These are phyloP conservation scores for Actinia equina DNA, from an alignment of 64 coral and sea anemone species.

Conservation along the genomic window DNA sequence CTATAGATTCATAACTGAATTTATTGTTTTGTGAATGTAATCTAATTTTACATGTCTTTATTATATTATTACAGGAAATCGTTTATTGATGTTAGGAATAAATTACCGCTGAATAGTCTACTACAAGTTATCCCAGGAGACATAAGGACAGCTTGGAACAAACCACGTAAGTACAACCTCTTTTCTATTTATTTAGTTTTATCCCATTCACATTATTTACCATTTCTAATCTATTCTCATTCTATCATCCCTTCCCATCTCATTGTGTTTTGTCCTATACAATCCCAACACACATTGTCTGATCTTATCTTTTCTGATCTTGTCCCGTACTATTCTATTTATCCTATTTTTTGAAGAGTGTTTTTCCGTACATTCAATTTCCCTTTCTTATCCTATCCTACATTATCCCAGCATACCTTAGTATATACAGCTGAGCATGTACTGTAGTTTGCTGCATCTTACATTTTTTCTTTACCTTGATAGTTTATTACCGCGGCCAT, in stretches of 20 bases:
- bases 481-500: conserved; percentile 35
- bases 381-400: background rate
- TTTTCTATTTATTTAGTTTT: background rate
- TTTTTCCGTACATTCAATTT: too few relatives aligned
- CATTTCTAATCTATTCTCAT: background rate
- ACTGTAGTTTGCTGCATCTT: too few relatives aligned
- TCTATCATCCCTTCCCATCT: background rate
- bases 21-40: background rate
- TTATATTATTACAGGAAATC: conserved; percentile 62
- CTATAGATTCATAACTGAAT: too few relatives aligned
- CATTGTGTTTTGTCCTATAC: background rate
- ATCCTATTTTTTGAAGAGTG: too few relatives aligned
- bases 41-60: too few relatives aligned
- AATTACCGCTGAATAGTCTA: conserved; percentile 34
- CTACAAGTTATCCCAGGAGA: conserved; percentile 53
- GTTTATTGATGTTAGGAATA: conserved; percentile 64
- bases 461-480: conserved; percentile 14
- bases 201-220: background rate
- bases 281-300: too few relatives aligned
- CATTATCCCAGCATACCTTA: background rate
- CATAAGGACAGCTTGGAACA: conserved; percentile 52
- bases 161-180: conserved; percentile 36
- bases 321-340: background rate
- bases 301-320: too few relatives aligned
- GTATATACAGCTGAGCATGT: too few relatives aligned